A percentile compares a stretch with the other conserved stretches of the same genome.
phyloP scores from a whole-genome alignment of 2,888 invertebrate species.

The Adelphocoris suturalis region DNA sequence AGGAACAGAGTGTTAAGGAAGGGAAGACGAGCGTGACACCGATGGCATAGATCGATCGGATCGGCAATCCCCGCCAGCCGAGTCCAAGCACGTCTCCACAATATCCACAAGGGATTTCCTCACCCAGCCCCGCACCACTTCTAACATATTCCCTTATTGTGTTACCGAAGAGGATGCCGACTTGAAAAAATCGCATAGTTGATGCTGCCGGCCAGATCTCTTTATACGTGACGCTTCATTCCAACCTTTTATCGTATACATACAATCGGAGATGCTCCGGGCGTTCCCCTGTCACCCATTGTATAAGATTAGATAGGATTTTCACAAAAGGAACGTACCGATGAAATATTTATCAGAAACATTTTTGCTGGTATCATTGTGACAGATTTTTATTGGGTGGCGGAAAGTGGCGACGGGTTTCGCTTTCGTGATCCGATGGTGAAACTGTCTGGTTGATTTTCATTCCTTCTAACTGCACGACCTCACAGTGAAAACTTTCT shows the following conservation, averaged over 20 bases:
- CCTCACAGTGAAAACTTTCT: too few species aligned
- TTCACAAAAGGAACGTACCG: conserved; percentile 12
- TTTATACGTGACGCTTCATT: conserved; percentile 44
- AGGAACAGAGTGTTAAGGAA: conserved; percentile 35
- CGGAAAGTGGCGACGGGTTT: not conserved
- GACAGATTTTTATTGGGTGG: conserved; percentile 22
- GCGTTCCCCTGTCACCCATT: conserved; percentile 26
- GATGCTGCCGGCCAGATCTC: conserved; percentile 44
- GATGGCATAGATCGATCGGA: conserved; percentile 47
- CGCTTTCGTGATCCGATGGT: not conserved
- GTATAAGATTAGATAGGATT: conserved; percentile 44
- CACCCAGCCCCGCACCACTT: conserved; percentile 32
- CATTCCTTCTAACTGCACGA: too few species aligned
- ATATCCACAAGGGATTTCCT: conserved; percentile 45
- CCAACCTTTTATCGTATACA: conserved; percentile 37
- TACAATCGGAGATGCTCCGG: conserved; percentile 30
- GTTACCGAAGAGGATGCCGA: conserved; percentile 28
- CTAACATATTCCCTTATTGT: conserved; percentile 54
- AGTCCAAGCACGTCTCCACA: conserved; percentile 43
- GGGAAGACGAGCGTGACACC: conserved; percentile 46
- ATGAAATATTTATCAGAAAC: conserved; percentile 45
- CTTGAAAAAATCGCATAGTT: conserved; percentile 37
- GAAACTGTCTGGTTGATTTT: too few species aligned
- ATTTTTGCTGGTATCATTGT: conserved; percentile 13
- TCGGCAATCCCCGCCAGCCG: not conserved